Base-by-base conservation (phyloP, 2,888 invertebrate genomes). In the Calliphora vomitoria region DNA sequence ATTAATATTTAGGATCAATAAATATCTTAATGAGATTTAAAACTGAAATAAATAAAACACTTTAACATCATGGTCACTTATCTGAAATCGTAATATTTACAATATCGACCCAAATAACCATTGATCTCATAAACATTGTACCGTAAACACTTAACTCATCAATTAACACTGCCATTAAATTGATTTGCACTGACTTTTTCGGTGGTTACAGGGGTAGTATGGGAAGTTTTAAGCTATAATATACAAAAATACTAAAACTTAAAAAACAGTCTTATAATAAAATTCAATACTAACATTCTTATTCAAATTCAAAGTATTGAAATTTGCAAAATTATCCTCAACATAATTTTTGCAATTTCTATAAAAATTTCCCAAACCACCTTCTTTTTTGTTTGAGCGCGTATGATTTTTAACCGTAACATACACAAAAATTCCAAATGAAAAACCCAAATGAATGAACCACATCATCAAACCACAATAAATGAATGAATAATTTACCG, bases 131-230 rank as follows among this genome's bases (percentile, higher is more conserved):
- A 85, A 85, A 85, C 87, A 79, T 75, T 85, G 53, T 44, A 75
- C 20, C 69, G 58, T 18, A 58, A 62, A 79, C 87, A 79, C 87
- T 87, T 82, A 87, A 79, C 69, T 79, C 79, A 82, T 87, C 87
- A 87, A 87, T 87, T 87, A 87, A 79, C 66, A 20, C 38, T 20
- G 62, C 71, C 85, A 87, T 87, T 82, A 85, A 85, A 87, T 71
- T 87, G 87, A 87, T 87, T 87, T 87, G 87, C 82, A 62, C 68
- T 62, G 69, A 78, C 31, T 66, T 69, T 64, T 35, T 60, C 53
- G 44, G 13, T 44, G 20, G 10, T 35, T 38, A 3, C 69, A 41
- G 64, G 71, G 69, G 8, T 66, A 15, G 71, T n/a, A 5, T 62
- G 5, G n/a, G 4, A 69, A 69, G 50, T 62, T 75, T 75, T 62